phyloP scores from a whole-genome alignment of 2,797 vertebrate species.

The Peromyscus aztecus region DNA sequence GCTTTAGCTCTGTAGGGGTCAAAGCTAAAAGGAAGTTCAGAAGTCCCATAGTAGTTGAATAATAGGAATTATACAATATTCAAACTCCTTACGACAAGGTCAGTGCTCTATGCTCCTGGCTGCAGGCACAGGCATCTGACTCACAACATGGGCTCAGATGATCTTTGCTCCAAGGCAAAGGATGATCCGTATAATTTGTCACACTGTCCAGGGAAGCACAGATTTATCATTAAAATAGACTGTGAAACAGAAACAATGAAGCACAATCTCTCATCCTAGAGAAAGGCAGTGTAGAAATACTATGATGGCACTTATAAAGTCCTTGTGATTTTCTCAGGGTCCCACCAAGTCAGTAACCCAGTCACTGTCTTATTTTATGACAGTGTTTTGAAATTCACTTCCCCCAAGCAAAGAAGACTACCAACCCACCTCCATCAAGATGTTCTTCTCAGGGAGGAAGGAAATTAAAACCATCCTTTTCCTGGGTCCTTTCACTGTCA shows the following conservation, averaged over 20 bases:
- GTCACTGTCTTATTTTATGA: not conserved
- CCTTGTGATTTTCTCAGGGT: not conserved
- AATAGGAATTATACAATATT: not conserved
- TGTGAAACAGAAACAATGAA: slow-evolving; percentile 5
- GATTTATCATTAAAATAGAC: slow-evolving; percentile 37
- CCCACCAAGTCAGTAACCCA: not conserved
- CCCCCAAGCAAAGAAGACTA: not conserved
- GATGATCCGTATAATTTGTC: not conserved
- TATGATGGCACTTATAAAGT: not conserved
- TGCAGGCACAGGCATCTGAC: not conserved
- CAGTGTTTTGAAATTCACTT: not conserved
- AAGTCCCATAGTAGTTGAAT: not conserved
- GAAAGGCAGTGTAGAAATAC: not conserved
- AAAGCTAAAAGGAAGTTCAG: slow-evolving; percentile 24
- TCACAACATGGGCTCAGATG: not conserved
- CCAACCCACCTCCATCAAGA: not conserved
- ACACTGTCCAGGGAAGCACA: not conserved
- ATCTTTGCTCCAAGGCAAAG: slow-evolving; percentile 20
- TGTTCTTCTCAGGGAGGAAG: not conserved
- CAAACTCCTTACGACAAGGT: not conserved
- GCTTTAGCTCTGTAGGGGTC: not conserved
- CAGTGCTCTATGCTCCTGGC: not conserved
- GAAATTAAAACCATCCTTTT: not conserved
- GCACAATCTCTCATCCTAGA: not conserved
- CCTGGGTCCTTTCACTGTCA: not conserved